phyloP scores from a whole-genome alignment of 2,888 invertebrate genomes.

The Candidula unifasciata region DNA sequence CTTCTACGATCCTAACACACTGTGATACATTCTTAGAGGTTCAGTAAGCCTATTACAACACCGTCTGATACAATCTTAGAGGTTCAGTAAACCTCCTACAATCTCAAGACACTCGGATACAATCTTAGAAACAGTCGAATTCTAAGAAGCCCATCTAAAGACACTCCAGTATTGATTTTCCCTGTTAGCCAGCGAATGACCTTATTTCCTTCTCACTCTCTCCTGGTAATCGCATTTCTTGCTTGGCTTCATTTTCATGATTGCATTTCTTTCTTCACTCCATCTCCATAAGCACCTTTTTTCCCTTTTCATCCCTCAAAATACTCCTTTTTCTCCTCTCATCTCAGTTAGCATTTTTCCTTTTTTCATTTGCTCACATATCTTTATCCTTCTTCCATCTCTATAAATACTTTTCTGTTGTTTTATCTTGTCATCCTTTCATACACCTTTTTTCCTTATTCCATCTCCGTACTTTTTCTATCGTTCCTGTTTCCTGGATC shows the following conservation, averaged over 20 bases:
- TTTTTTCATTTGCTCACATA: no score
- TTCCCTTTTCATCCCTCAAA: not conserved
- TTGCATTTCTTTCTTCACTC: not conserved
- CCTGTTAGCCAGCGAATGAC: not conserved
- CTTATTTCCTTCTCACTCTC: not conserved
- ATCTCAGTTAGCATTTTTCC: no score
- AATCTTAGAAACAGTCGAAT: no score
- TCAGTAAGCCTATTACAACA: no score
- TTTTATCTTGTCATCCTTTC: not conserved
- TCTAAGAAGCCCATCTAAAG: no score
- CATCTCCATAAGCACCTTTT: not conserved
- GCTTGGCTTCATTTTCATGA: constrained; percentile 10
- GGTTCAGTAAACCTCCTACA: no score
- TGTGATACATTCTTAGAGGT: no score
- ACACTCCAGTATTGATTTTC: not conserved
- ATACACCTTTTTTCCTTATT: not conserved
- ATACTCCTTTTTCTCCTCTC: not conserved
- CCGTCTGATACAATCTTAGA: no score
- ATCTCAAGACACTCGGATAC: no score
- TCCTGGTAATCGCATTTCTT: not conserved
- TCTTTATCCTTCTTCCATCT: not conserved
- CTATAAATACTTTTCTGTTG: not conserved
- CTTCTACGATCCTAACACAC: no score
- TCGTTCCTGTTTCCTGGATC: not conserved
- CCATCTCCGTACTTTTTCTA: not conserved